phyloP scores from a whole-genome alignment of 1,140 invertebrate genomes.

The Lasioglossum albipes region DNA sequence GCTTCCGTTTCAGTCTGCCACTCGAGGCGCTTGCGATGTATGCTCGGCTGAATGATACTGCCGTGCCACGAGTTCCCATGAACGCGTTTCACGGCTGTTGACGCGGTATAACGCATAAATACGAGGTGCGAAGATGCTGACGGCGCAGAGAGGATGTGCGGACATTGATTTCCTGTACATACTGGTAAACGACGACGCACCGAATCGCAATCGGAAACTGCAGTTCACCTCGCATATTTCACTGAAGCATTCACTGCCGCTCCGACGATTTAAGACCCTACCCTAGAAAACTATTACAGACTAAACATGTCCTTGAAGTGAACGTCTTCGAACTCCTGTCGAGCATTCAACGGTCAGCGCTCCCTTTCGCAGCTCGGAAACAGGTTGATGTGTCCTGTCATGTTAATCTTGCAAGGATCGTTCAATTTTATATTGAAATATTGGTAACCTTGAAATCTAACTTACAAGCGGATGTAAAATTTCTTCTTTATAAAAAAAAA shows the following conservation, averaged over 20 bases:
- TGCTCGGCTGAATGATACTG: not conserved
- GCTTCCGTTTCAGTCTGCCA: not conserved
- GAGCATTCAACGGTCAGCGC: not conserved
- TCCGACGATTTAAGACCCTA: not conserved
- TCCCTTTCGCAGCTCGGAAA: not conserved
- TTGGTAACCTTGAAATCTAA: no score
- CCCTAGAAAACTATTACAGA: not conserved
- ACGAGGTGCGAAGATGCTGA: not conserved
- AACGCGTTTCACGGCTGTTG: not conserved
- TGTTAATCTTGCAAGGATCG: not conserved
- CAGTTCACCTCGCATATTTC: not conserved
- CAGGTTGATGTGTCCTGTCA: not conserved
- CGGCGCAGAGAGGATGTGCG: not conserved
- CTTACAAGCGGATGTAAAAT: no score
- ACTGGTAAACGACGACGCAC: not conserved
- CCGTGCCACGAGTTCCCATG: not conserved
- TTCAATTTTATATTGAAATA: not conserved
- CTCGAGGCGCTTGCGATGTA: not conserved
- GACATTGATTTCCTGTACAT: not conserved
- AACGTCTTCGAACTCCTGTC: not conserved
- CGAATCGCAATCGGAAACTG: not conserved
- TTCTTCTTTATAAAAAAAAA: no score
- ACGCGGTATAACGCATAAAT: not conserved
- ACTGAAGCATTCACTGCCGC: slow-evolving; percentile 13
- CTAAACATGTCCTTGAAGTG: not conserved